phyloP scores from a whole-genome alignment of 2,888 invertebrate species.

The Plemyria rubiginata region DNA sequence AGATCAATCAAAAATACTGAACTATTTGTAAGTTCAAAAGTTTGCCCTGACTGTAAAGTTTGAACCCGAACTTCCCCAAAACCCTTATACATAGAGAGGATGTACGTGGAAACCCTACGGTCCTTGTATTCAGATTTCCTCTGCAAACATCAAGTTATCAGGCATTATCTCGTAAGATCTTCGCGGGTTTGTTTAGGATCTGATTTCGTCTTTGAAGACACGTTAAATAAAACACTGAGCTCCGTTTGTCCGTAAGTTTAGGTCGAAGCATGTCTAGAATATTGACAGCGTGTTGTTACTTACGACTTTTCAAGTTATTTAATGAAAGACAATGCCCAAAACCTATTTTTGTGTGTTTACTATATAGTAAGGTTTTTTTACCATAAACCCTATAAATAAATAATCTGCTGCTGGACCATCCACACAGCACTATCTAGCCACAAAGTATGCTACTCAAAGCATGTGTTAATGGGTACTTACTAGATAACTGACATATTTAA shows the following conservation, averaged over 20 bases:
- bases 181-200: conserved; percentile 35
- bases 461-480: too few species aligned
- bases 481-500: too few species aligned
- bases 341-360: too few species aligned
- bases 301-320: too few species aligned
- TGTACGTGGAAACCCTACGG: conserved; percentile 5
- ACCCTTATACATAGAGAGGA: background rate
- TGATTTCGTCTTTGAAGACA: conserved; percentile 34
- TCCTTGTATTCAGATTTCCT: conserved; percentile 17
- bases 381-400: too few species aligned
- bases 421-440: too few species aligned
- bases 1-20: too few species aligned
- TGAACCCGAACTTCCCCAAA: conserved; percentile 3
- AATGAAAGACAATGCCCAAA: too few species aligned
- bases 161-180: conserved; percentile 29
- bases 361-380: too few species aligned
- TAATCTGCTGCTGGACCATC: too few species aligned
- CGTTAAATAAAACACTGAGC: conserved; percentile 31
- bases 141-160: conserved; percentile 10
- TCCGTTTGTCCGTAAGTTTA: conserved; percentile 21
- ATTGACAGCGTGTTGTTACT: background rate
- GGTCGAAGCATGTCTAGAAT: conserved; percentile 8
- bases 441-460: too few species aligned
- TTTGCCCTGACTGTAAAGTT: conserved; percentile 7
- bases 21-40: too few species aligned